These are phyloP conservation scores for Physella acuta DNA, from an alignment of 1,140 invertebrate species.

Conservation along the genomic window DNA sequence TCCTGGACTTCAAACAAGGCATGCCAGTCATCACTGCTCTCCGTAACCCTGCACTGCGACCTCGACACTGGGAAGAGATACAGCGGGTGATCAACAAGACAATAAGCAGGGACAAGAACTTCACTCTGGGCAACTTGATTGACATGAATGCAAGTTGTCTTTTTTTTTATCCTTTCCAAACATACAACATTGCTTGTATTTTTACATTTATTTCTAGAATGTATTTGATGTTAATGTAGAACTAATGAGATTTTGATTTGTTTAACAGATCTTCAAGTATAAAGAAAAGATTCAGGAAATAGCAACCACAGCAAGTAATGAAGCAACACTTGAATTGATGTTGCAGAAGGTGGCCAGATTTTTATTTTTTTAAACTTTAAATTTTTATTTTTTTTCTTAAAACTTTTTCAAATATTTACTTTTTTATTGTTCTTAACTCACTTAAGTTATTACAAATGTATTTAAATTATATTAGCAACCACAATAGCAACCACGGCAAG, in stretches of 20 bases:
- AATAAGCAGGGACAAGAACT: slow-evolving; percentile 52
- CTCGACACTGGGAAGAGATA: slow-evolving; percentile 57
- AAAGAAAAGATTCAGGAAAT: slow-evolving; percentile 77
- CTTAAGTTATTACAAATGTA: too few relatives aligned
- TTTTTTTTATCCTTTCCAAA: slow-evolving; percentile 2
- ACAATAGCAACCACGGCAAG: slow-evolving; percentile 79
- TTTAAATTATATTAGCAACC: too few relatives aligned
- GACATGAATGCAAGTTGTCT: slow-evolving; percentile 54
- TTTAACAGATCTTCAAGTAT: slow-evolving; percentile 69
- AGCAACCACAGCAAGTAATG: slow-evolving; percentile 79
- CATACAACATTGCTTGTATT: not conserved
- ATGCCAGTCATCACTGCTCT: slow-evolving; percentile 59
- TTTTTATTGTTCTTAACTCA: too few relatives aligned
- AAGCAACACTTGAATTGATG: slow-evolving; percentile 76
- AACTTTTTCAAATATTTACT: too few relatives aligned
- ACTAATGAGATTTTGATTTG: too few relatives aligned
- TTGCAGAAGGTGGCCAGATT: slow-evolving; percentile 73
- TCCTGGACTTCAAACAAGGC: slow-evolving; percentile 76
- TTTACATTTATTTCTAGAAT: too few relatives aligned
- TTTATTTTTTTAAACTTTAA: too few relatives aligned
- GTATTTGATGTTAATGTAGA: too few relatives aligned
- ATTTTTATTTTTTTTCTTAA: too few relatives aligned
- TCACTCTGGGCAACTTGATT: slow-evolving; percentile 56
- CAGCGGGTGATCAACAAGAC: slow-evolving; percentile 54
- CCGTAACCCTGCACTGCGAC: slow-evolving; percentile 55